phyloP scores from a whole-genome alignment of 2,797 vertebrate genomes.

The Muscicapa comitata region DNA sequence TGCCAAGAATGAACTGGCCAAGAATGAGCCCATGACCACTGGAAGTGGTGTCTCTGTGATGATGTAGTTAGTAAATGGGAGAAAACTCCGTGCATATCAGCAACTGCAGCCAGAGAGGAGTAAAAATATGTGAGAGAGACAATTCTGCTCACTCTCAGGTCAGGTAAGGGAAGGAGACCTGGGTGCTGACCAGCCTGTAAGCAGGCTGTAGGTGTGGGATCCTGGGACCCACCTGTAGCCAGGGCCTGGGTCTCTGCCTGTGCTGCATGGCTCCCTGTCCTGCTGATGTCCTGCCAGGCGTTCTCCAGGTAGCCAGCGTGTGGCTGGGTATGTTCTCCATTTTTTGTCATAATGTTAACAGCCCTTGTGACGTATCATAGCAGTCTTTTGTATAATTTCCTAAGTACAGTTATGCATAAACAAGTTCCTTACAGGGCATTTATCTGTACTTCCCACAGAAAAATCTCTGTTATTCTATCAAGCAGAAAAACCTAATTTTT shows the following conservation, averaged over 20 bases:
- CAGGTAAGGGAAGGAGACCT: not conserved
- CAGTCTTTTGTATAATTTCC: not conserved
- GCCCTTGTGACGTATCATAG: not conserved
- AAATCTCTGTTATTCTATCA: not conserved
- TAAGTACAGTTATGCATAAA: not conserved
- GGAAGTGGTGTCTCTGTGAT: not conserved
- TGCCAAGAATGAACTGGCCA: not conserved
- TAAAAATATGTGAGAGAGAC: not conserved
- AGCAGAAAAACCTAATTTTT: not conserved
- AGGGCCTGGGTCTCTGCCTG: too few relatives aligned
- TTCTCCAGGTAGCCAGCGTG: not conserved
- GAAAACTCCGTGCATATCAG: fast-evolving
- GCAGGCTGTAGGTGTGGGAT: too few relatives aligned
- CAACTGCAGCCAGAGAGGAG: not conserved
- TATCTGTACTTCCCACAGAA: not conserved
- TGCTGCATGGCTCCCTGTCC: too few relatives aligned
- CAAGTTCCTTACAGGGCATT: not conserved
- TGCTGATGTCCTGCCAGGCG: not conserved
- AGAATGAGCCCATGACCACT: fast-evolving
- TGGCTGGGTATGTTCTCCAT: not conserved
- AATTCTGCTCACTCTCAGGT: not conserved
- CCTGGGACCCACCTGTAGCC: too few relatives aligned
- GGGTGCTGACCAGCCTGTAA: too few relatives aligned
- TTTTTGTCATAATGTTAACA: fast-evolving
- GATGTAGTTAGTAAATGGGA: not conserved